Conservation (phyloP, 2,113 vertebrate genomes). For the Microtus pennsylvanicus region DNA sequence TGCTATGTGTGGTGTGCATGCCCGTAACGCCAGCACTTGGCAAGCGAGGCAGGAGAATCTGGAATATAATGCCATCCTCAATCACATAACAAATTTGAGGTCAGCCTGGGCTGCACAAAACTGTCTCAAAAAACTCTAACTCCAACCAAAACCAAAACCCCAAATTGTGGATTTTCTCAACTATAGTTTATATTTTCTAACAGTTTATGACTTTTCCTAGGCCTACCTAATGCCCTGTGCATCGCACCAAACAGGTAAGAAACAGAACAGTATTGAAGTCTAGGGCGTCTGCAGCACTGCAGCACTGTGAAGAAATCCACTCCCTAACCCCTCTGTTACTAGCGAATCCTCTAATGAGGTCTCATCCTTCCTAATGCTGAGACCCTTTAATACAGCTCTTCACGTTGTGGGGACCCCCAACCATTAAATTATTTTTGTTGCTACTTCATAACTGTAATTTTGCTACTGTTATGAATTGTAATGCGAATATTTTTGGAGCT, state of each 20-base stretch:
- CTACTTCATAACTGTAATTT: background rate
- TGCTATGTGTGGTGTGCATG: background rate
- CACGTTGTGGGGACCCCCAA: background rate
- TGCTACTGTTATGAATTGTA: background rate
- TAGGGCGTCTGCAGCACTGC: background rate
- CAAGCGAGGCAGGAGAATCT: background rate
- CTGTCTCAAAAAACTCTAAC: background rate
- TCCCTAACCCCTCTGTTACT: background rate
- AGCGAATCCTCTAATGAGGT: background rate
- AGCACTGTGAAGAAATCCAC: background rate
- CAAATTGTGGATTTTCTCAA: background rate
- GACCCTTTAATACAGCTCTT: background rate
- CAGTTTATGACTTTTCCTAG: constrained; percentile 3
- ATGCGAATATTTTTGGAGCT: background rate
- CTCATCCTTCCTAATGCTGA: background rate
- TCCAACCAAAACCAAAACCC: background rate
- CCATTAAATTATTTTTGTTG: background rate
- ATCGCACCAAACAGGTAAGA: background rate
- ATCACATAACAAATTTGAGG: background rate
- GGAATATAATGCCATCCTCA: background rate
- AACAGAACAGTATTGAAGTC: background rate
- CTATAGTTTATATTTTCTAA: constrained; percentile 14
- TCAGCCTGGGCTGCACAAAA: background rate
- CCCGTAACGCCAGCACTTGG: background rate
- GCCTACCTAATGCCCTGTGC: background rate